Base-by-base conservation (phyloP, 2,888 invertebrate genomes). In the Mesorhabditis sp. region DNA sequence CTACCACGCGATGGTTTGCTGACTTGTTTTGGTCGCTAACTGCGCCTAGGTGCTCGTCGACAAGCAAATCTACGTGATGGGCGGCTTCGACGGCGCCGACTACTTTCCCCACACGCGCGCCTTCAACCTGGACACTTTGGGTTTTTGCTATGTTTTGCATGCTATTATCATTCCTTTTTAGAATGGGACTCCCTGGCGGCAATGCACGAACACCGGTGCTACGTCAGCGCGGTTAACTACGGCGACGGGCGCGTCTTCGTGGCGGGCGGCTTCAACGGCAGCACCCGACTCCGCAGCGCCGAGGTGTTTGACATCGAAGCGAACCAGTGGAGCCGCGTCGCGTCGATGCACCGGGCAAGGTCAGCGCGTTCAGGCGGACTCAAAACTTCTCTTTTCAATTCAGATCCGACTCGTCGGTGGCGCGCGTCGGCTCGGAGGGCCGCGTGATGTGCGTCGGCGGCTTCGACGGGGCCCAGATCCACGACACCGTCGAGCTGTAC, bases 161-260 rank as follows among this genome's bases (percentile, higher is more conserved):
- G 7, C n/a, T 50, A 13, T 50, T 13, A 50, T 10, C 7, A 2
- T 13, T 2, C n/a, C 2, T 50, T 10, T 50, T 50, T 2, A 2
- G 58, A 50, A 50, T 50, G 58, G 58, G 58, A 50, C 7, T 10
- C 7, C n/a, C 58, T 10, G 58, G 58, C 10, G n/a, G 58, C 58
- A 50, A 77, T 72, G 67, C 64, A 50, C 45, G 76, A 75, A 43
- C 44, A 45, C n/a, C 67, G 75, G 13, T 75, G 75, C 67, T 75
- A 75, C 62, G 72, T 75, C 15, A 70, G 67, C 62, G 69, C 70
- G 13, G 62, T 64, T 13, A 43, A 41, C 43, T 44, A 76, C 45
- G 72, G 73, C 65, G 4, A 66, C n/a, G 43, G 63, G 43, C 58
- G 15, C n/a, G 50, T 72, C 67, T 69, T 76, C 42, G n/a, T 72